phyloP scores from a whole-genome alignment of 1,140 invertebrate genomes.

The Coelopa frigida region DNA sequence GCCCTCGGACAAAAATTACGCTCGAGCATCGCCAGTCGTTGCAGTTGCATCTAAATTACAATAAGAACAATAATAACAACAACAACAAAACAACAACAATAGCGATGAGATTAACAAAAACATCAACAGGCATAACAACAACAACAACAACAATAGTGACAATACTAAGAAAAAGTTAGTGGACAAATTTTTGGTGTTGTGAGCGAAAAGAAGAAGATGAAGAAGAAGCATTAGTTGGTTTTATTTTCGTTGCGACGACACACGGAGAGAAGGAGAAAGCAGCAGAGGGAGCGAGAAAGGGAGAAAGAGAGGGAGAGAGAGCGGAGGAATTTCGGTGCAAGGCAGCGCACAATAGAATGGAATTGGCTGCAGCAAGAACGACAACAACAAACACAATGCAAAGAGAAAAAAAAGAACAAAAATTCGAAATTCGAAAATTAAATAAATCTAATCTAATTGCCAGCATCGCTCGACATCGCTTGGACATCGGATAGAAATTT shows the following conservation, averaged over 20 bases:
- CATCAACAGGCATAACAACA: too few species aligned
- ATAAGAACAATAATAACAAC: slow-evolving; percentile 5
- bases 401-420: slow-evolving; percentile 5
- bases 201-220: too few species aligned
- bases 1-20: slow-evolving; percentile 37
- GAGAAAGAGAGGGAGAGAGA: background rate
- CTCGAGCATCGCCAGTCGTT: slow-evolving; percentile 11
- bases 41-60: background rate
- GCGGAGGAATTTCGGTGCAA: too few species aligned
- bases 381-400: slow-evolving; percentile 7
- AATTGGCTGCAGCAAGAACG: background rate
- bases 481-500: too few species aligned
- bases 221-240: too few species aligned
- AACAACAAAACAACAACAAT: slow-evolving; percentile 7
- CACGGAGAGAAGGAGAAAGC: background rate
- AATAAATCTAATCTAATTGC: slow-evolving; percentile 43
- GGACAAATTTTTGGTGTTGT: too few species aligned
- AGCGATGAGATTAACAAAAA: slow-evolving; percentile 4
- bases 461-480: too few species aligned
- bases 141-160: slow-evolving; percentile 5
- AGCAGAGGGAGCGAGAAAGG: background rate
- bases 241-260: background rate
- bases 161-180: slow-evolving; percentile 10
- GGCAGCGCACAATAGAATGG: background rate
- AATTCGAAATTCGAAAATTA: slow-evolving; percentile 21